These are phyloP conservation scores for Podabrus alpinus DNA, from an alignment of 2,888 invertebrate species.

Conservation along the genomic window DNA sequence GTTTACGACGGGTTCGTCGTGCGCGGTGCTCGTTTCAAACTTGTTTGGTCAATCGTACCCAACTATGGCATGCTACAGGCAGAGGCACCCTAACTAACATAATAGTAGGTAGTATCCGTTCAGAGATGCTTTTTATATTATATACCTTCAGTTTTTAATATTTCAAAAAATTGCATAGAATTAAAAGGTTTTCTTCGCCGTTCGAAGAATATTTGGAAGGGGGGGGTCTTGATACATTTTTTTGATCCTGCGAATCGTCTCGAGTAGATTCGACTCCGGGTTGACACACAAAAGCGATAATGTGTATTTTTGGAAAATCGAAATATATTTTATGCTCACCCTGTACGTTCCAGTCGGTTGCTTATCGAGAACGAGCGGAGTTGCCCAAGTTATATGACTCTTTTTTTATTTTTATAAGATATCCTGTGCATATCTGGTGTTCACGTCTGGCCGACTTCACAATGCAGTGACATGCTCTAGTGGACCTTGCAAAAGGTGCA, in stretches of 20 bases:
- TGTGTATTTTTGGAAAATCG: not conserved
- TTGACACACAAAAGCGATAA: no score
- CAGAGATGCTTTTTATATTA: not conserved
- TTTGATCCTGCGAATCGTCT: no score
- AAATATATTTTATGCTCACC: constrained; percentile 2
- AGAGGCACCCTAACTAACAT: constrained; percentile 36
- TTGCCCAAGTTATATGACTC: constrained; percentile 42
- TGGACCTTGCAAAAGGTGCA: constrained; percentile 18
- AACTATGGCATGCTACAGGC: constrained; percentile 31
- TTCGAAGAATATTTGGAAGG: no score
- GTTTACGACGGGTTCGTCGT: not conserved
- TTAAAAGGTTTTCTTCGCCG: not conserved
- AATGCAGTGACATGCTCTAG: constrained; percentile 37
- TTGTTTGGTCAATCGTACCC: constrained; percentile 14
- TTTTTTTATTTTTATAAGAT: constrained; percentile 47
- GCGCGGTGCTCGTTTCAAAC: not conserved
- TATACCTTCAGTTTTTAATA: not conserved
- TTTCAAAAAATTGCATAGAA: not conserved
- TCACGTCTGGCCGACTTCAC: constrained; percentile 49
- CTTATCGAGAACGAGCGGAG: constrained; percentile 18
- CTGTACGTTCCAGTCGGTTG: constrained; percentile 9
- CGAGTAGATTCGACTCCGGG: no score
- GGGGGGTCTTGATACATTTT: no score
- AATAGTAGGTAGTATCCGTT: constrained; percentile 31
- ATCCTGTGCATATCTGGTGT: constrained; percentile 48